Evolutionary conservation across 92 coral and sea anemone genomes (phyloP), one percentile per base, ranked within the genome.

Genomic region (Parazoanthus atlanticus): DNA sequence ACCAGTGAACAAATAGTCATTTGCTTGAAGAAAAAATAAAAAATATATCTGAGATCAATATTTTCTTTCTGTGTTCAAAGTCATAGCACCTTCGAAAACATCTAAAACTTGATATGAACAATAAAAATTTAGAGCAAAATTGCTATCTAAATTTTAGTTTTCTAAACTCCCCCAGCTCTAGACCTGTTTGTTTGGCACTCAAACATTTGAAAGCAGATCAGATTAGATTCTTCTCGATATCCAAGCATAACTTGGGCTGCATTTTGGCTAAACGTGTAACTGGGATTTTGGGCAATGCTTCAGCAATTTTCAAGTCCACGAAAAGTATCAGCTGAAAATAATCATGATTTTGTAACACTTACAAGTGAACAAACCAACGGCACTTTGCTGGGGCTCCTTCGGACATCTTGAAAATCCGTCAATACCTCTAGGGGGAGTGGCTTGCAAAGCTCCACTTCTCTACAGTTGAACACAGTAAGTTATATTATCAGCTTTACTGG

Each of bases 351-450:
- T 46, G 19, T 67, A 7, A 72, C 71, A 81, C 95, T 89, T 69
- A 94, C 97, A 54, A 47, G 89, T 72, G n/a, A 94, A 82, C 46
- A 90, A 89, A 8, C 93, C 92, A 1, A 93, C 90, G 21, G 93
- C 94, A 84, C 86, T 91, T 34, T 88, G 92, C 8, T 84, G 80
- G 29, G 91, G 89, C 34, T 86, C 79, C 21, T 23, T 25, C 8
- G 97, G 97, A 84, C 93, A 89, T 88, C 81, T 91, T 19, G 91
- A 76, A 2, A 16, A 17, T 16, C 90, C 92, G 38, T 26, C 26
- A 2, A 85, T 80, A 28, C 93, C 93, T 28, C 54, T n/a, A 16
- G 88, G 89, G 41, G 94, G 92, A 7, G 88, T 12, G 9, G 95
- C 32, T 33, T 49, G 67, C 40, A 79, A 15, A 16, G 82, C 30